A percentile compares a stretch with the other conserved stretches of the same genome.
These are phyloP conservation scores for Eumaeus atala DNA, from an alignment of 1,140 invertebrate genomes.

Conservation along the genomic window DNA sequence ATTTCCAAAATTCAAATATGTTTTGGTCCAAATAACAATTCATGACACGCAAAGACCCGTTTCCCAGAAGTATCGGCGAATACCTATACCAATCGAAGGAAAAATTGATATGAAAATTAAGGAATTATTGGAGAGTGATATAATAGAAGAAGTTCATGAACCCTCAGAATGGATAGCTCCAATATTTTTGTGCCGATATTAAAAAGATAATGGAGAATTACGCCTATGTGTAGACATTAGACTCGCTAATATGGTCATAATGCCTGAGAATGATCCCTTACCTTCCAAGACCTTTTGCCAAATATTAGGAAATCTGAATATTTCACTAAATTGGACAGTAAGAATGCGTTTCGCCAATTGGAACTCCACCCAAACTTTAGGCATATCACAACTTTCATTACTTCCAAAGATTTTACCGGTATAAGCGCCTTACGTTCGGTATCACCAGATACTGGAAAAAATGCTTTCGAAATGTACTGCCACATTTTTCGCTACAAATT, in stretches of 20 bases:
- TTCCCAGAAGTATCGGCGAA: slow-evolving; percentile 36
- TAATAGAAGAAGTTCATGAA: slow-evolving; percentile 46
- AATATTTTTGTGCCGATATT: slow-evolving; percentile 38
- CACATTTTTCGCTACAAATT: slow-evolving; percentile 14
- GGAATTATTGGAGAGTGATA: slow-evolving; percentile 30
- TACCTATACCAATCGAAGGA: slow-evolving; percentile 36
- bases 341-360: slow-evolving; percentile 32
- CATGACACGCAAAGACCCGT: slow-evolving; percentile 35
- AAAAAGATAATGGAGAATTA: slow-evolving; percentile 22
- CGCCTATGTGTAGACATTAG: too few relatives aligned
- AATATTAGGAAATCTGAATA: slow-evolving; percentile 27
- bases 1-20: slow-evolving; percentile 44
- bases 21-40: slow-evolving; percentile 36
- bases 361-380: slow-evolving; percentile 27
- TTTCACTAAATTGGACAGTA: slow-evolving; percentile 37
- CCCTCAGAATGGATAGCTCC: slow-evolving; percentile 49
- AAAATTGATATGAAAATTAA: slow-evolving; percentile 33
- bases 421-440: slow-evolving; percentile 33
- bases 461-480: slow-evolving; percentile 24
- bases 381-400: slow-evolving; percentile 29
- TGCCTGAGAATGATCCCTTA: slow-evolving; percentile 33
- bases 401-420: slow-evolving; percentile 22
- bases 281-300: slow-evolving; percentile 28
- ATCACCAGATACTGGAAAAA: slow-evolving; percentile 25
- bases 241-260: slow-evolving; percentile 18